phyloP scores from a whole-genome alignment of 2,888 invertebrate genomes.

The Drosophila rubida region DNA sequence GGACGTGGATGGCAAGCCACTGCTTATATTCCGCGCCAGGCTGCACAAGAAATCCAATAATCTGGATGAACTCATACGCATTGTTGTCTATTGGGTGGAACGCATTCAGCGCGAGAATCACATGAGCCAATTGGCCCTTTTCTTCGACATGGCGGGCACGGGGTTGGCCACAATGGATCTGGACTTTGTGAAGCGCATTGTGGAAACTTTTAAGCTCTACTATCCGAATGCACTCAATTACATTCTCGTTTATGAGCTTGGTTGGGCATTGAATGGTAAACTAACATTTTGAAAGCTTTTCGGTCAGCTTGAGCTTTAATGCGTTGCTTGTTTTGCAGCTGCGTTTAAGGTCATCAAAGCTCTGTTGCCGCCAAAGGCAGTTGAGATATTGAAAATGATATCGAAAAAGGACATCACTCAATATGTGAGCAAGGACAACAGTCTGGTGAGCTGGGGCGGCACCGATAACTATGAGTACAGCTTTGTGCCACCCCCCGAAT shows the following conservation, averaged over 20 bases:
- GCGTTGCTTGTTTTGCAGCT: conserved; percentile 86
- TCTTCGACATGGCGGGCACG: conserved; percentile 96
- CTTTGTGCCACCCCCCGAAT: conserved; percentile 87
- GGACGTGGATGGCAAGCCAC: conserved; percentile 91
- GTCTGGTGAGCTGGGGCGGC: conserved; percentile 93
- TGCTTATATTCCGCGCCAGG: conserved; percentile 93
- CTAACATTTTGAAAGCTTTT: background rate
- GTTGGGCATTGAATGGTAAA: conserved; percentile 95
- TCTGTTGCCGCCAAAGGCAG: conserved; percentile 94
- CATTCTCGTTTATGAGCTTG: conserved; percentile 96
- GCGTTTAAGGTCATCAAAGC: conserved; percentile 96
- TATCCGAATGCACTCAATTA: conserved; percentile 95
- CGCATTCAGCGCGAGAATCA: conserved; percentile 87
- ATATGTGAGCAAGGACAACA: conserved; percentile 90
- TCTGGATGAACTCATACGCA: conserved; percentile 90
- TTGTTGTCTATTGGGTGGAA: conserved; percentile 92
- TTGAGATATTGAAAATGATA: conserved; percentile 94
- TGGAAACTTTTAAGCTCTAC: conserved; percentile 93
- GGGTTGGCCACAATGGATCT: conserved; percentile 95
- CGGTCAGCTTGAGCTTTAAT: background rate
- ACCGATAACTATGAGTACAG: conserved; percentile 89
- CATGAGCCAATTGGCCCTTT: conserved; percentile 91
- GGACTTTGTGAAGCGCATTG: conserved; percentile 95
- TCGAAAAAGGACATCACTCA: conserved; percentile 90
- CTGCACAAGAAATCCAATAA: conserved; percentile 91